These are phyloP conservation scores for Haliclystus octoradiatus DNA, from an alignment of 30 jellyfish, hydroid and myxozoan genomes.

Conservation along the genomic window DNA sequence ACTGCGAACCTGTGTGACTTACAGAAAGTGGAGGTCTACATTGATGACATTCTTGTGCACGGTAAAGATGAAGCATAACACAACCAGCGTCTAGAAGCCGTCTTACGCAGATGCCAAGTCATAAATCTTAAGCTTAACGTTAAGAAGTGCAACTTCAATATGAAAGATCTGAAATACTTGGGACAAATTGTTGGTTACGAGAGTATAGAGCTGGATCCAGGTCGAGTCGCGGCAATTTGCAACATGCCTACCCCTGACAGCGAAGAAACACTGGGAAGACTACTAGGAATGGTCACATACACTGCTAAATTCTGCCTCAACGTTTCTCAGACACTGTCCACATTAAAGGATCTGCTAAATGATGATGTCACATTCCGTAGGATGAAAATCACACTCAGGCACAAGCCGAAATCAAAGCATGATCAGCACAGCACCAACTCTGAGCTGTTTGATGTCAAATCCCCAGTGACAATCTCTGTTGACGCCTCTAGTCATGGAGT, in stretches of 20 bases:
- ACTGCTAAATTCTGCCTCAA: constrained; percentile 9
- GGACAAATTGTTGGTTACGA: constrained; percentile 3
- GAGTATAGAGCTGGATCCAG: constrained; percentile 25
- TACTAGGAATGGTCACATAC: constrained; percentile 42
- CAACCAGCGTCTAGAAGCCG: too few species aligned
- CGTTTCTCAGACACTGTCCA: background rate
- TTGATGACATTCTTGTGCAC: too few species aligned
- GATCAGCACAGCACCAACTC: background rate
- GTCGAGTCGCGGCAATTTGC: constrained; percentile 9
- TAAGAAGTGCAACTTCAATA: too few species aligned
- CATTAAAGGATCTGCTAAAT: background rate
- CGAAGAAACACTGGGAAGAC: constrained; percentile 3
- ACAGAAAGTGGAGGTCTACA: too few species aligned
- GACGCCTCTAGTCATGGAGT: constrained; percentile 6
- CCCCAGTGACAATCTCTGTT: background rate
- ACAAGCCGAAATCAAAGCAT: background rate
- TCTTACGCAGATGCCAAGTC: too few species aligned
- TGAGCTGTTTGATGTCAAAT: background rate
- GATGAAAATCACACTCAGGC: background rate
- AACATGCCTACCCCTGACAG: constrained; percentile 23
- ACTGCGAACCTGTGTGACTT: too few species aligned
- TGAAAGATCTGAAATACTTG: too few species aligned
- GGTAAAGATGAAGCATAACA: too few species aligned
- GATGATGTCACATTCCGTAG: background rate
- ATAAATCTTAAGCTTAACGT: too few species aligned